Evolutionary conservation across 2,113 vertebrate species (phyloP).

Genomic region (Stictonetta naevosa): DNA sequence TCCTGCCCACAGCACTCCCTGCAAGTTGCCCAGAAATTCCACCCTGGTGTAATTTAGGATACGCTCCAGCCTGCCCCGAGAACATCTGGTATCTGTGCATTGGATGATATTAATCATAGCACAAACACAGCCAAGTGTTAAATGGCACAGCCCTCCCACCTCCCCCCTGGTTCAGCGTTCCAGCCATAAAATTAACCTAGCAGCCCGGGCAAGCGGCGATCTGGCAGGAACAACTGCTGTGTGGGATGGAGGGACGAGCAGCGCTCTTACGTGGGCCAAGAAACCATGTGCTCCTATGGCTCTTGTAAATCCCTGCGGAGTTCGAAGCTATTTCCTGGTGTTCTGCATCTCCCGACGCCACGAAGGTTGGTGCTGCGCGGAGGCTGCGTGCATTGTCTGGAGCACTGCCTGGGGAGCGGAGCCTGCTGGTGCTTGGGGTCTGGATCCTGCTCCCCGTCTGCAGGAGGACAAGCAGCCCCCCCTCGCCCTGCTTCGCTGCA

Average conservation of each 20-base stretch:
- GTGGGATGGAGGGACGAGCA: conserved; percentile 53
- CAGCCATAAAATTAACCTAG: conserved; percentile 32
- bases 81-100: conserved; percentile 51
- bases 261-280: conserved; percentile 11
- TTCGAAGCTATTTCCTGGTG: conserved; percentile 34
- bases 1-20: not conserved
- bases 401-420: not conserved
- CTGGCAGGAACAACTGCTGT: conserved; percentile 46
- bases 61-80: conserved; percentile 38
- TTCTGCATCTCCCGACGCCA: not conserved
- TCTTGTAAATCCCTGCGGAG: not conserved
- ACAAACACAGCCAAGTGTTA: not conserved
- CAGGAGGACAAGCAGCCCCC: conserved; percentile 13
- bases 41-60: conserved; percentile 59
- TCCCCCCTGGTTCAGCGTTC: conserved; percentile 13
- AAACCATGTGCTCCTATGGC: conserved; percentile 3
- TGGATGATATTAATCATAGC: conserved; percentile 57
- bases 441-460: conserved; percentile 11
- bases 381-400: not conserved
- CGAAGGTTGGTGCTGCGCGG: not conserved
- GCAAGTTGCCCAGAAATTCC: conserved; percentile 56
- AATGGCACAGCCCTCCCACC: conserved; percentile 7
- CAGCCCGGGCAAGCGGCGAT: conserved; percentile 11
- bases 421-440: not conserved
- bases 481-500: not conserved